Evolutionary conservation across 2,797 vertebrate genomes (phyloP).

Genomic region (Rhynchotus rufescens): DNA sequence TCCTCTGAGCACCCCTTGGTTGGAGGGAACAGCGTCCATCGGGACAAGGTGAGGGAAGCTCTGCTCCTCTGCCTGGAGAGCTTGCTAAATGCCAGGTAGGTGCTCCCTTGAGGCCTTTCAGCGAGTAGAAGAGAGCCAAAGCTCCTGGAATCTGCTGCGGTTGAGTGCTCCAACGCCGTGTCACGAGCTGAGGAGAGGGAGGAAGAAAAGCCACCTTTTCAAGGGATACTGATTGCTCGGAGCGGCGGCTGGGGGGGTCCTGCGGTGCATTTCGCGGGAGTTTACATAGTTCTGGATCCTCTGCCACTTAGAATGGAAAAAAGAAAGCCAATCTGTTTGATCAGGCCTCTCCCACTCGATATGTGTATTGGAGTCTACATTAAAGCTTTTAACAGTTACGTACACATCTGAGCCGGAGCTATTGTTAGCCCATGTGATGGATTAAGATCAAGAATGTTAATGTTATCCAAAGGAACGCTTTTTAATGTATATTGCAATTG

Average conservation of each 20-base stretch:
- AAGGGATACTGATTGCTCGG: not conserved
- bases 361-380: constrained; percentile 81
- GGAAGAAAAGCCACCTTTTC: not conserved
- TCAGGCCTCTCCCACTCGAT: constrained; percentile 79
- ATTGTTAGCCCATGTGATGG: constrained; percentile 88
- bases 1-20: not conserved
- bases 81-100: not conserved
- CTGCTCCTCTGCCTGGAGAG: not conserved
- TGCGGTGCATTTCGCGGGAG: constrained; percentile 24
- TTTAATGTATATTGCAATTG: constrained; percentile 88
- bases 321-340: constrained; percentile 85
- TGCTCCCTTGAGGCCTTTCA: not conserved
- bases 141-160: not conserved
- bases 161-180: not conserved
- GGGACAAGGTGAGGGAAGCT: not conserved
- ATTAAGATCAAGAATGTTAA: constrained; percentile 89
- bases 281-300: constrained; percentile 80
- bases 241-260: constrained; percentile 9
- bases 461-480: constrained; percentile 86
- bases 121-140: not conserved
- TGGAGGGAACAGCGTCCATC: not conserved
- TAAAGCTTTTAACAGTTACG: constrained; percentile 86
- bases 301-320: constrained; percentile 76
- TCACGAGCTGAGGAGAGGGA: accelerated
- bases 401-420: constrained; percentile 81